Conservation (phyloP, 2,113 vertebrate species). For the Rhinoptilus africanus region DNA sequence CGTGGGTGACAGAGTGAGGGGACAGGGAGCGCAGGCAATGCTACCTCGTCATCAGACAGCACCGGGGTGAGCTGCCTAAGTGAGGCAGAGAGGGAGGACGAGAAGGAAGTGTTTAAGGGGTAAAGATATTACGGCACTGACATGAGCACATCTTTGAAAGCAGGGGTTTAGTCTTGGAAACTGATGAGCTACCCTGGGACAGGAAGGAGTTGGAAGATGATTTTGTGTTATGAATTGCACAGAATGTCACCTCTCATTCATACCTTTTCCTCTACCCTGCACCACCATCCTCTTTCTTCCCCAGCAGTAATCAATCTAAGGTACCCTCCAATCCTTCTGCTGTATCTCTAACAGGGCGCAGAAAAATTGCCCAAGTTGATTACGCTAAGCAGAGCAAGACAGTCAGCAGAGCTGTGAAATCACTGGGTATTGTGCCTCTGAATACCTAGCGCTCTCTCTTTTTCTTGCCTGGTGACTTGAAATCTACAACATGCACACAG, state of each 20-base stretch:
- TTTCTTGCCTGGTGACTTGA: background rate
- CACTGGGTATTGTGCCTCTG: background rate
- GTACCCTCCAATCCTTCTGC: background rate
- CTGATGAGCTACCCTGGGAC: too few species aligned
- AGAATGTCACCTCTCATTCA: background rate
- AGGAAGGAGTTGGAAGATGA: background rate
- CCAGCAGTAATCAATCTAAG: background rate
- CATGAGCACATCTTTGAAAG: background rate
- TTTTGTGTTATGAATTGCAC: background rate
- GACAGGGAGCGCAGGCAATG: background rate
- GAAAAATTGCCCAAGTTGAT: background rate
- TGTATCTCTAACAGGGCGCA: too few species aligned
- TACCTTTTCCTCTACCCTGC: background rate
- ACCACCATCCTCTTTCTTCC: background rate
- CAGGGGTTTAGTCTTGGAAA: background rate
- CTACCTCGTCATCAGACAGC: background rate
- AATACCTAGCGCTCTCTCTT: background rate
- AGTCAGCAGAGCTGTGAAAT: background rate
- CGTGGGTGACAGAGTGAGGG: rapidly evolving
- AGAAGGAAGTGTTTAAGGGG: background rate
- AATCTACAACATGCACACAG: background rate
- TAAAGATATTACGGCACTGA: background rate
- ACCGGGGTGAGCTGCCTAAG: background rate
- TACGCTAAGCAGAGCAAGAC: background rate
- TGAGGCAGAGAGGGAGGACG: background rate